Evolutionary conservation across 2,113 vertebrate genomes (phyloP).

Genomic region (Helogale parvula): DNA sequence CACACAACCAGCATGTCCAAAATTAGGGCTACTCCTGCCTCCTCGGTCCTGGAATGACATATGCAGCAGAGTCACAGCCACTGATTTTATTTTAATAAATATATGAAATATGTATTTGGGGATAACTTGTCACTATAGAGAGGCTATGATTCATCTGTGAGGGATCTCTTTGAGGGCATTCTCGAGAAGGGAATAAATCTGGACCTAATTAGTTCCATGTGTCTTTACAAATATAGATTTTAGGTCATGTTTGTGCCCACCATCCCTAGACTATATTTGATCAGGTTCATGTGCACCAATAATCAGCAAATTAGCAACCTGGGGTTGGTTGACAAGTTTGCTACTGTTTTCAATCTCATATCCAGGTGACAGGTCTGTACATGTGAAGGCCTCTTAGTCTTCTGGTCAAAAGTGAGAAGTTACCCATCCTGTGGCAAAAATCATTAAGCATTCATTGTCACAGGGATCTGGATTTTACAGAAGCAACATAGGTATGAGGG

Average conservation of each 20-base stretch:
- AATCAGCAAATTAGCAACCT: not conserved
- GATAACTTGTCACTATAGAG: not conserved
- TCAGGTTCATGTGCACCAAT: not conserved
- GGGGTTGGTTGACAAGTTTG: not conserved
- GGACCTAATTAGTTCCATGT: not conserved
- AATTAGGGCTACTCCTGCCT: not conserved
- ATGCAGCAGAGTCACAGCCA: not conserved
- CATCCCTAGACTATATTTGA: not conserved
- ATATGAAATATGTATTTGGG: not conserved
- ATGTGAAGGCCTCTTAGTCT: not conserved
- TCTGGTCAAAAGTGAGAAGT: not conserved
- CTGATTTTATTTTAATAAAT: not conserved
- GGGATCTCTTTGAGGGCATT: not conserved
- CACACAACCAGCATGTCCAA: not conserved
- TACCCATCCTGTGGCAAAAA: not conserved
- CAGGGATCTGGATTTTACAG: not conserved
- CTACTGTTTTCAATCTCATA: not conserved
- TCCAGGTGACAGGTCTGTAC: not conserved
- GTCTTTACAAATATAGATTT: not conserved
- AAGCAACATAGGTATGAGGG: not conserved
- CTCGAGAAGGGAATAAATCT: not conserved
- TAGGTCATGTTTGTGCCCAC: not conserved
- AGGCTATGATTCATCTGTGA: not conserved
- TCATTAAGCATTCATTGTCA: not conserved
- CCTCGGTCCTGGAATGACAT: not conserved